A percentile compares a stretch with the other conserved stretches of the same genome.
phyloP scores from a whole-genome alignment of 2,797 vertebrate genomes.

The Morelia viridis region DNA sequence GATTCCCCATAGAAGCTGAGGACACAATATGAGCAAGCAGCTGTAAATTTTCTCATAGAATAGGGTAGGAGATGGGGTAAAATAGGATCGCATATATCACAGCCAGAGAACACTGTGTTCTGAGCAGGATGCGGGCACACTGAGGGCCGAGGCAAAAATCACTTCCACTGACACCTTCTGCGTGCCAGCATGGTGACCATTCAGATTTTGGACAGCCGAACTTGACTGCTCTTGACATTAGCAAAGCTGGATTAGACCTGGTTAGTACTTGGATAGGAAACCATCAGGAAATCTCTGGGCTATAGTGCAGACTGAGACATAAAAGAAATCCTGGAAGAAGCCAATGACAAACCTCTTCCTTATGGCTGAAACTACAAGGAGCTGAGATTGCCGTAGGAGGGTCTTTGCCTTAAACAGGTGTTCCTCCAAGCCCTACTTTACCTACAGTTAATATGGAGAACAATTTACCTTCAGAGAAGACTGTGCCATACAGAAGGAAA shows the following conservation, averaged over 20 bases:
- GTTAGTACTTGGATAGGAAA: not conserved
- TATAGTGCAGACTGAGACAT: not conserved
- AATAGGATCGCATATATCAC: slow-evolving; percentile 21
- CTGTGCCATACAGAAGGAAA: no score
- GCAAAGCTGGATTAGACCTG: not conserved
- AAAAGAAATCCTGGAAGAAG: not conserved
- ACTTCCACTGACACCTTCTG: not conserved
- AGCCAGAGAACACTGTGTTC: slow-evolving; percentile 30
- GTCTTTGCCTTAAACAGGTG: not conserved
- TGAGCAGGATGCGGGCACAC: not conserved
- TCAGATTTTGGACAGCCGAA: not conserved
- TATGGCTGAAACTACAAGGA: not conserved
- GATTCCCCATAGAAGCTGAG: slow-evolving; percentile 25
- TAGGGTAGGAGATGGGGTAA: slow-evolving; percentile 16
- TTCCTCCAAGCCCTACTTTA: not conserved
- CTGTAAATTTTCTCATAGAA: slow-evolving; percentile 39
- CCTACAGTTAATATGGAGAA: not conserved
- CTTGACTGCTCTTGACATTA: not conserved
- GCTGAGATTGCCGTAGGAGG: not conserved
- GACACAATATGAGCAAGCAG: slow-evolving; percentile 24
- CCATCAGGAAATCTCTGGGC: not conserved
- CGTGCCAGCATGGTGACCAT: not conserved
- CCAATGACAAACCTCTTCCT: not conserved
- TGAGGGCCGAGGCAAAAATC: not conserved
- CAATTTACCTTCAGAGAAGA: not conserved